Percentiles rank a stretch among this genome's conserved stretches.
These are phyloP conservation scores for Minunthozetes semirufus DNA, from an alignment of 2,888 invertebrate species.

Conservation along the genomic window DNA sequence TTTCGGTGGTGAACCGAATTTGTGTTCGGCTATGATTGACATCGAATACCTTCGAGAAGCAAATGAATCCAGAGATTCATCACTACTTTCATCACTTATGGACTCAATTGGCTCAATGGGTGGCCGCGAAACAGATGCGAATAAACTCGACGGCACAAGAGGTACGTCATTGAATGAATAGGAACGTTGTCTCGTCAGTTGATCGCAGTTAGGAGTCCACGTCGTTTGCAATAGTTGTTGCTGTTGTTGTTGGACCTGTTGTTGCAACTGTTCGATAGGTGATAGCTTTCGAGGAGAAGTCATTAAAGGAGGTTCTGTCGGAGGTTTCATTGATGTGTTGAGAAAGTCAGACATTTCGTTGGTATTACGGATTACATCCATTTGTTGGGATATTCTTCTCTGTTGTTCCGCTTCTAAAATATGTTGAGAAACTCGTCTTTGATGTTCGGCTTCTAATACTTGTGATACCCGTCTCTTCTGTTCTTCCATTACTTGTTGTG, in stretches of 20 bases:
- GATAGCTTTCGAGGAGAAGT: conserved; percentile 18
- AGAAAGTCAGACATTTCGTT: neutral
- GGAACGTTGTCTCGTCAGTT: conserved; percentile 31
- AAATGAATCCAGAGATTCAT: conserved; percentile 20
- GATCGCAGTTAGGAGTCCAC: conserved; percentile 30
- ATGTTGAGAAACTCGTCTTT: conserved; percentile 9
- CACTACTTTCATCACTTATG: conserved; percentile 29
- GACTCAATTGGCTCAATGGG: conserved; percentile 14
- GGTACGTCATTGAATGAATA: conserved; percentile 34
- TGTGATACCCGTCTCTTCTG: conserved; percentile 12
- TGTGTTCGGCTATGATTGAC: conserved; percentile 24
- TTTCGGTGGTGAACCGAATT: neutral
- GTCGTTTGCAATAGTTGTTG: conserved; percentile 23
- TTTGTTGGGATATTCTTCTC: conserved; percentile 1
- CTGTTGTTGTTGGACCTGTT: conserved; percentile 32
- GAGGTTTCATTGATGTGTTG: neutral
- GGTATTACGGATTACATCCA: neutral
- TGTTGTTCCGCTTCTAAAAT: neutral
- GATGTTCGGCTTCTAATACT: neutral
- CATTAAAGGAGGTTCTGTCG: neutral
- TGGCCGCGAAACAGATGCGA: neutral
- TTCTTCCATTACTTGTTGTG: conserved; percentile 20
- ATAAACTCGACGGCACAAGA: neutral
- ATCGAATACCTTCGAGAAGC: conserved; percentile 34
- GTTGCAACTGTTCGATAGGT: conserved; percentile 25